phyloP scores from a whole-genome alignment of 2,113 vertebrate genomes.

The Hydropotes inermis region DNA sequence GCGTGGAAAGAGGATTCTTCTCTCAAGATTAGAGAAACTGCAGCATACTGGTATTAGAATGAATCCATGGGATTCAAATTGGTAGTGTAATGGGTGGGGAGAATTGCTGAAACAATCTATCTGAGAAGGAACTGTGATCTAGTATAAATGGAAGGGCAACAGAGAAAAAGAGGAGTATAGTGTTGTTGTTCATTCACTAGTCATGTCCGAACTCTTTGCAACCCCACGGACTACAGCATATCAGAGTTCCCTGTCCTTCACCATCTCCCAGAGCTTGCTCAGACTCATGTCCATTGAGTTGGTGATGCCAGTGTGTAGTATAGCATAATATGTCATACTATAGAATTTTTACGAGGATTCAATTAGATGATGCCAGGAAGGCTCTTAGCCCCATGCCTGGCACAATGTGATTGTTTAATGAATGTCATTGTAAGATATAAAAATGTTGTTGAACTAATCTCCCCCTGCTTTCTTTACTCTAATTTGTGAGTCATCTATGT shows the following conservation, averaged over 20 bases:
- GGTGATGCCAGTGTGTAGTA: background rate
- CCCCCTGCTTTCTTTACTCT: background rate
- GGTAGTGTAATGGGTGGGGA: background rate
- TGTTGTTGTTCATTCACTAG: background rate
- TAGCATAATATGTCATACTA: background rate
- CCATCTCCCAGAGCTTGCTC: background rate
- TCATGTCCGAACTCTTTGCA: background rate
- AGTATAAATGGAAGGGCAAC: background rate
- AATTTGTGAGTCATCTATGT: background rate
- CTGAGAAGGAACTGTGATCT: background rate
- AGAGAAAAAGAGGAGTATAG: background rate
- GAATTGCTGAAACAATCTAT: background rate
- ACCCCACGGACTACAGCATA: background rate
- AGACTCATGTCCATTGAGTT: background rate
- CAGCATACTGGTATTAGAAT: background rate
- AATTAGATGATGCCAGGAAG: background rate
- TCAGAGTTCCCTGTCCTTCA: background rate
- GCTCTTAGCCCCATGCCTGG: background rate
- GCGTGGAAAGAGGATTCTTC: background rate
- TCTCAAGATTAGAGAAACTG: background rate
- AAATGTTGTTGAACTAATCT: background rate
- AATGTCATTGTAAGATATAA: background rate
- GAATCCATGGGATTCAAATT: background rate
- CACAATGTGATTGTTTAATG: background rate
- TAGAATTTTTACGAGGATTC: background rate